Evolutionary conservation across 2,113 vertebrate species (phyloP).

Genomic region (Maccullochella peelii): DNA sequence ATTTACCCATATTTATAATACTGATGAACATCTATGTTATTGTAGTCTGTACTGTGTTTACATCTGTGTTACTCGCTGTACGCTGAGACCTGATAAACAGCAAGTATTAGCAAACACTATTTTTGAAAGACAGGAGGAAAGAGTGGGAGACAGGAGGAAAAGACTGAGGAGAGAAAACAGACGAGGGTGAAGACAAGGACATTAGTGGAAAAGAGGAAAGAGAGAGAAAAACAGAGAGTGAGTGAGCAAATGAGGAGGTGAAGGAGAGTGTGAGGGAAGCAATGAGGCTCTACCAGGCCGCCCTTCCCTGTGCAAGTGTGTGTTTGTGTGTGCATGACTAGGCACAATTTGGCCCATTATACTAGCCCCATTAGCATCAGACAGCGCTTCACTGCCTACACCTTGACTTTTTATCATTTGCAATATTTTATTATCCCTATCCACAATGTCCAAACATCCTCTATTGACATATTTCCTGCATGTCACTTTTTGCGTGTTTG

Average conservation of each 20-base stretch:
- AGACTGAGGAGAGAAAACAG: background rate
- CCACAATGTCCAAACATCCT: background rate
- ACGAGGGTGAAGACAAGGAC: slow-evolving; percentile 8
- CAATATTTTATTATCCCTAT: slow-evolving; percentile 15
- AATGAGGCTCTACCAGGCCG: slow-evolving; percentile 53
- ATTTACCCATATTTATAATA: background rate
- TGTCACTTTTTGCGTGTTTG: slow-evolving; percentile 29
- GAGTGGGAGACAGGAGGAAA: background rate
- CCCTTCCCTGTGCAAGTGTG: background rate
- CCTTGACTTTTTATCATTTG: slow-evolving; percentile 40
- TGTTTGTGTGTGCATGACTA: background rate
- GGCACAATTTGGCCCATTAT: no score
- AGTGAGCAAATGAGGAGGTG: background rate
- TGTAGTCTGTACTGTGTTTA: background rate
- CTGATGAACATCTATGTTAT: background rate
- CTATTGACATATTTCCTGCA: background rate
- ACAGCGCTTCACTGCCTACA: background rate
- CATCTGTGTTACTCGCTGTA: background rate
- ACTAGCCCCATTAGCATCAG: no score
- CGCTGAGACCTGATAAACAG: background rate
- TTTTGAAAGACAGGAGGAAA: background rate
- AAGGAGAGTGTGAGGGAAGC: slow-evolving; percentile 53
- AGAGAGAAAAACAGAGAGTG: background rate
- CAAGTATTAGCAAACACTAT: background rate
- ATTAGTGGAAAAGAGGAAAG: slow-evolving; percentile 22